A percentile compares a stretch with the other conserved stretches of the same genome.
phyloP scores from a whole-genome alignment of 2,797 vertebrate species.

The Ciconia nigra region DNA sequence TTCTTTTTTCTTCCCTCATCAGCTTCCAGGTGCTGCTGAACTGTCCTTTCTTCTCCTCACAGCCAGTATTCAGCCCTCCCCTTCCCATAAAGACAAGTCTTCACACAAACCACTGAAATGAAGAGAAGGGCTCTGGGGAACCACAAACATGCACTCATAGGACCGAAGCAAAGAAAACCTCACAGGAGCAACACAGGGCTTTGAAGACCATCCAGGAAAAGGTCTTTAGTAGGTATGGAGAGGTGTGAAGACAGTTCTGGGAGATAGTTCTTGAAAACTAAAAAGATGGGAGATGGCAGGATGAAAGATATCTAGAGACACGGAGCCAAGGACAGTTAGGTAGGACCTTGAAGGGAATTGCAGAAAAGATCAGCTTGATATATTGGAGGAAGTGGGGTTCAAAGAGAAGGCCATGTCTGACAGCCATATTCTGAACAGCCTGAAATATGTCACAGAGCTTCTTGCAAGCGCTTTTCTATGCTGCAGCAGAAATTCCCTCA shows the following conservation, averaged over 20 bases:
- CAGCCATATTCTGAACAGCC: not conserved
- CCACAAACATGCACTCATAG: not conserved
- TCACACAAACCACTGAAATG: not conserved
- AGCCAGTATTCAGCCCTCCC: not conserved
- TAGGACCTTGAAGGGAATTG: not conserved
- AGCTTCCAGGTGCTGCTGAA: not conserved
- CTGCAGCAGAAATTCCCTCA: not conserved
- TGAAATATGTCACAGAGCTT: not conserved
- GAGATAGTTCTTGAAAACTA: not conserved
- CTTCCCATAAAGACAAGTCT: not conserved
- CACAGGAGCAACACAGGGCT: not conserved
- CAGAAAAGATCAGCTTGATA: not conserved
- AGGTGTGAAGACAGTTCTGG: not conserved
- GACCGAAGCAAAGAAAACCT: not conserved
- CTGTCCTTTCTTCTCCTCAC: not conserved
- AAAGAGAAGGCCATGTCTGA: not conserved
- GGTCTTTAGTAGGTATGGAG: not conserved
- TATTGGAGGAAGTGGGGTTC: not conserved
- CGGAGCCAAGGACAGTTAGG: not conserved
- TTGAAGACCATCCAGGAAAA: not conserved
- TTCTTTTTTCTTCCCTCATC: not conserved
- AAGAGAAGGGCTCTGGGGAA: not conserved
- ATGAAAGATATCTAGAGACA: not conserved
- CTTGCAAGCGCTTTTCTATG: not conserved
- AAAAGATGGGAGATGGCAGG: not conserved